Conservation (phyloP, 2,888 invertebrate species). For the Seira ritae region DNA sequence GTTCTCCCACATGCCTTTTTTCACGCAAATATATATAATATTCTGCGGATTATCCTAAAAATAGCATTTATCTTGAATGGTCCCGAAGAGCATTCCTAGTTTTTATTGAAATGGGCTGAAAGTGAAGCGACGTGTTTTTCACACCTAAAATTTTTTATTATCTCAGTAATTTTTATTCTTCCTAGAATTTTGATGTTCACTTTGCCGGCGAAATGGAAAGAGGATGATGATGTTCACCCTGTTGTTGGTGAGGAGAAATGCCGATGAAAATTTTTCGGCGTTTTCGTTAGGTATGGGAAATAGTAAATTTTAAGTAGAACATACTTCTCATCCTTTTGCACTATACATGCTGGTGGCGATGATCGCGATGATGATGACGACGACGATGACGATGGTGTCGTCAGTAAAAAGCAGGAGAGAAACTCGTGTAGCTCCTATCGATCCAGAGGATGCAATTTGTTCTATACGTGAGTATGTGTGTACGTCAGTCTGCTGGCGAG, state of each 20-base stretch:
- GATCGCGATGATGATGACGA: neutral
- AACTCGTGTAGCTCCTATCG: slow-evolving; percentile 44
- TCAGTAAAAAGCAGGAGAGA: slow-evolving; percentile 3
- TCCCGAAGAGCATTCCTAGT: neutral
- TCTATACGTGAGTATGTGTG: neutral
- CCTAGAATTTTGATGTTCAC: neutral
- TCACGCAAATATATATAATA: no score
- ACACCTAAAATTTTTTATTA: neutral
- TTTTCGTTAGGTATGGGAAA: slow-evolving; percentile 1
- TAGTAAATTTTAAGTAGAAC: slow-evolving; percentile 6
- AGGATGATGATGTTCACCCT: neutral
- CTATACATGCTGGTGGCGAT: neutral
- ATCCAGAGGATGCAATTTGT: slow-evolving; percentile 40
- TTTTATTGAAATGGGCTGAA: neutral
- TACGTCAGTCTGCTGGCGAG: neutral
- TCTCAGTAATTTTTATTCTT: neutral
- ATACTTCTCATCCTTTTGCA: slow-evolving; percentile 8
- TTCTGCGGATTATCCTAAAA: no score
- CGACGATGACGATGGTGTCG: neutral
- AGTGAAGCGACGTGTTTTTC: no score
- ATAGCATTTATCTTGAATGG: no score
- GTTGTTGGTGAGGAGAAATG: neutral
- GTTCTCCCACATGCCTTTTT: no score
- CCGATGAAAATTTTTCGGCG: neutral
- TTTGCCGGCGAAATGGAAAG: neutral